phyloP scores from a whole-genome alignment of 2,797 vertebrate species.

The Ispidina lecontei region DNA sequence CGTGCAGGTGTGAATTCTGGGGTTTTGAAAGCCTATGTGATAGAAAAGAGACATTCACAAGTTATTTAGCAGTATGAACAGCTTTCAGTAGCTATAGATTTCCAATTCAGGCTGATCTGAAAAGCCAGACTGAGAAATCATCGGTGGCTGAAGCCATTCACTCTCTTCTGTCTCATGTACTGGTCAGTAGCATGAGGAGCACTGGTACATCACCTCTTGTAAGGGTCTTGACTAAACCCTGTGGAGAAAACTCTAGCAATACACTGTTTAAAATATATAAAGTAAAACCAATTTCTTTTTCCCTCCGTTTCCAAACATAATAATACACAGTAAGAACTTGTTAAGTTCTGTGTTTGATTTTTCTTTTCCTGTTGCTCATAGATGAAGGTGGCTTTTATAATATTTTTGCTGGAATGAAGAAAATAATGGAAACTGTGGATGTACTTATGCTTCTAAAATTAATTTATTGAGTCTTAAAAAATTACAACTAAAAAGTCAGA shows the following conservation, averaged over 20 bases:
- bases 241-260: neutral
- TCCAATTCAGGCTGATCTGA: neutral
- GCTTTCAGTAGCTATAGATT: neutral
- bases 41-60: neutral
- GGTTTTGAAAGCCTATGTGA: neutral
- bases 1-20: neutral
- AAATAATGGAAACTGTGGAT: neutral
- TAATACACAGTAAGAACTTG: neutral
- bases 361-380: neutral
- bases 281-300: neutral
- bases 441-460: neutral
- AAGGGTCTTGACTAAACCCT: neutral
- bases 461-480: neutral
- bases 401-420: neutral
- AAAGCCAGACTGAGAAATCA: neutral
- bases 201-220: fast-evolving
- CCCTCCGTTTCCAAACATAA: neutral
- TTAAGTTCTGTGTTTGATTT: neutral
- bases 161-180: neutral
- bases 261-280: neutral
- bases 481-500: neutral
- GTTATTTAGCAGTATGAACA: neutral
- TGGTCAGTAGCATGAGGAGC: neutral
- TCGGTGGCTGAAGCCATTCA: neutral
- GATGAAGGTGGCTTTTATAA: neutral